Evolutionary conservation across 2,888 invertebrate species (phyloP).

Genomic region (Pyrrhosoma nymphula): DNA sequence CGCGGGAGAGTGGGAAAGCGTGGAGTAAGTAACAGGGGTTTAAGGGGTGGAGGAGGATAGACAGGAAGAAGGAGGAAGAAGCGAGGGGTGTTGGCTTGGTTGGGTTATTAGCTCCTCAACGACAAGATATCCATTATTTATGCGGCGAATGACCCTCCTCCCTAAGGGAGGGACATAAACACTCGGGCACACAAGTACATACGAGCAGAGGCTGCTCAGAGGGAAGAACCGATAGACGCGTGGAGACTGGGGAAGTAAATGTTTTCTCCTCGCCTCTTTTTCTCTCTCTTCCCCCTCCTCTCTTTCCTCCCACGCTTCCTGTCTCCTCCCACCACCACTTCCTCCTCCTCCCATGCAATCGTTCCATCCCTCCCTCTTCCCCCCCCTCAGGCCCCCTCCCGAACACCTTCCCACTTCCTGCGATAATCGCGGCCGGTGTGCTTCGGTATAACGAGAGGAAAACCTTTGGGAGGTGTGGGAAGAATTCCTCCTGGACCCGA

Average conservation of each 20-base stretch:
- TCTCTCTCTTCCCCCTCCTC: background rate
- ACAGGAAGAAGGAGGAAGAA: background rate
- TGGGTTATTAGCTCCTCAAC: slow-evolving; percentile 4
- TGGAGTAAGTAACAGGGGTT: too few relatives aligned
- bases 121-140: slow-evolving; percentile 25
- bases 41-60: background rate
- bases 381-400: background rate
- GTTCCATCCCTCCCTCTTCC: background rate
- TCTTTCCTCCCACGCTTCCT: background rate
- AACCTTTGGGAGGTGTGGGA: background rate
- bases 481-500: background rate
- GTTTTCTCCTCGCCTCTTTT: background rate
- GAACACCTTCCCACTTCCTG: background rate
- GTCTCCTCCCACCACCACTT: background rate
- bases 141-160: background rate
- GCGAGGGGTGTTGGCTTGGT: background rate
- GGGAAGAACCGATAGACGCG: background rate
- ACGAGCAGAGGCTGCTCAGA: background rate
- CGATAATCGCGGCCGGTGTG: background rate
- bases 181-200: background rate
- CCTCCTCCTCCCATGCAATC: background rate
- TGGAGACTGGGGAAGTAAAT: background rate
- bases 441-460: too few relatives aligned
- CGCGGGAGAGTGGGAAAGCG: background rate
- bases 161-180: background rate